Base-by-base conservation (phyloP, 2,113 vertebrate genomes). In the Geothlypis trichas region DNA sequence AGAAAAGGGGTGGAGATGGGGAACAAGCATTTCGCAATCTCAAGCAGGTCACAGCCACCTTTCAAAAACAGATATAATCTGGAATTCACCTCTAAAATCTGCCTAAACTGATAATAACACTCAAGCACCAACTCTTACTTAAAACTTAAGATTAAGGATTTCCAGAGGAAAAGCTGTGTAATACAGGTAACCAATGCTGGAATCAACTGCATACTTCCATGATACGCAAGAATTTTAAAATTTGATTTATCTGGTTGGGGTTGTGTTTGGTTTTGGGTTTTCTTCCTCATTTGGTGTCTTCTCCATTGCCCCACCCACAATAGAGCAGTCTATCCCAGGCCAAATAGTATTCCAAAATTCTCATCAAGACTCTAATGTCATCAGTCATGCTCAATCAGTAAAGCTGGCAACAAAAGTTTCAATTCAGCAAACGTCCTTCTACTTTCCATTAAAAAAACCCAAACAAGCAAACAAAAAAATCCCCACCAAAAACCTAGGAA, bases 321-420 rank as follows among this genome's bases (percentile, higher is more conserved):
- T 2, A 62, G 0, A 93, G 14, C 6, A 47, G 57, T 52, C 8
- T 21, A 35, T 4, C 5, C 15, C 31, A 73, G 11, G n/a, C 15
- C 11, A 55, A 61, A 26, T 0, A 51, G 30, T 35, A 76, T 24
- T 89, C 10, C 27, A 61, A 52, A 89, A 67, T 33, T 54, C 39
- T 58, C n/a, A 69, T 35, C 27, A 51, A 83, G 33, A 77, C 35
- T 68, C 66, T 31, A 55, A 35, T 26, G 13, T 44, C 47, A 62
- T 24, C n/a, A 76, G 47, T 55, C 13, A 69, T 6, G 11, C 3
- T 83, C 42, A 55, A 27, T 69, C n/a, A 83, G 8, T 76, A 24
- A 65, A 83, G 66, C 0, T 20, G 3, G 11, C 13, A 79, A 26
- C 21, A 26, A 1, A 87, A 74, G 33, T 88, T 90, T 69, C 69